These are phyloP conservation scores for Brassicogethes aeneus DNA, from an alignment of 2,888 invertebrate species.

Conservation along the genomic window DNA sequence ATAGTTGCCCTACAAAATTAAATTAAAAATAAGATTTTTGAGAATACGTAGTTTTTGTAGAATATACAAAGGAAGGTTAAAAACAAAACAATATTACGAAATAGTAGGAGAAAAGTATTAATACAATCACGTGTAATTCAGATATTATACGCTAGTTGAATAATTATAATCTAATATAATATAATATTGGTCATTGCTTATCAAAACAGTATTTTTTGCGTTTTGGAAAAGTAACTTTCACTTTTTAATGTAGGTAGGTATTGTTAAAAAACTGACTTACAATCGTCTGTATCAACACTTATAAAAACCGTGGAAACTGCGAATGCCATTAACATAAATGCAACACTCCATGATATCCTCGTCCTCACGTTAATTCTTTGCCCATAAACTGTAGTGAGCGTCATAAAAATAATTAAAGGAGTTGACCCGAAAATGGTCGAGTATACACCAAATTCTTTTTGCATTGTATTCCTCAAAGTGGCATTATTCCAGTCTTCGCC, in stretches of 20 bases:
- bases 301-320: not conserved
- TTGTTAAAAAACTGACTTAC: not conserved
- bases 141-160: too few species aligned
- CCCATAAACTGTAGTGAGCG: not conserved
- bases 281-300: not conserved
- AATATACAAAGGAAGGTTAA: too few species aligned
- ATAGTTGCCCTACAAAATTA: not conserved
- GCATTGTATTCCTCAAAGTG: not conserved
- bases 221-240: too few species aligned
- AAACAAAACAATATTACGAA: too few species aligned
- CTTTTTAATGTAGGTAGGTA: too few species aligned
- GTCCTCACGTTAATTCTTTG: not conserved
- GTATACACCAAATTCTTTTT: not conserved
- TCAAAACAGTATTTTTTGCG: too few species aligned
- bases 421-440: not conserved
- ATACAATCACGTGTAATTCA: too few species aligned
- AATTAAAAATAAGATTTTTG: too few species aligned
- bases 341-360: not conserved
- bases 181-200: too few species aligned
- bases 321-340: not conserved
- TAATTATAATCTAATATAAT: too few species aligned
- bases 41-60: too few species aligned
- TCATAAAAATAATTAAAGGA: not conserved
- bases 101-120: too few species aligned
- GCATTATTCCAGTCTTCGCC: not conserved